Percentiles rank a stretch among this genome's conserved stretches.
phyloP scores from a whole-genome alignment of 2,888 invertebrate species.

The Dexiosoma caninum region DNA sequence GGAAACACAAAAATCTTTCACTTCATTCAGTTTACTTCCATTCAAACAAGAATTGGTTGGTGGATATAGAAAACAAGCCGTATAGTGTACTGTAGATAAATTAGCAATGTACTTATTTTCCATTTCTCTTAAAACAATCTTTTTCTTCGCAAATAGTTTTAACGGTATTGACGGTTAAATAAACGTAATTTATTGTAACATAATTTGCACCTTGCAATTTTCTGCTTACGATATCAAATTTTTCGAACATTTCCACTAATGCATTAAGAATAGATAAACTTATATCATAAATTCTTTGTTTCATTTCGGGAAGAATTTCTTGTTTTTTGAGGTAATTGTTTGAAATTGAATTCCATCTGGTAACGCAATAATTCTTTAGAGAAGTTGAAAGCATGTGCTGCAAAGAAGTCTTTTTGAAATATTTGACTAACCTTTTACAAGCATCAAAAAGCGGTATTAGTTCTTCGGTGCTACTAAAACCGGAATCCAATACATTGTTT shows the following conservation, averaged over 20 bases:
- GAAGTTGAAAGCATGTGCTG: conserved; percentile 23
- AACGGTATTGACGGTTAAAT: no score
- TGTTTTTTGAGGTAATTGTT: conserved; percentile 16
- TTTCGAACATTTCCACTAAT: conserved; percentile 39
- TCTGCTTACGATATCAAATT: conserved; percentile 26
- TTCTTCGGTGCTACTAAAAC: conserved; percentile 30
- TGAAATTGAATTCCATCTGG: conserved; percentile 44
- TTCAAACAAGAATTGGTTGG: conserved; percentile 32
- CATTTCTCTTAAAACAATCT: conserved; percentile 24
- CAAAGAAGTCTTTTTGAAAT: conserved; percentile 43
- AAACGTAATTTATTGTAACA: no score
- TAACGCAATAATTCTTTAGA: conserved; percentile 30
- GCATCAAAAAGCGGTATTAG: conserved; percentile 30
- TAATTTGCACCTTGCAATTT: no score
- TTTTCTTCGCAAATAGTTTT: no score
- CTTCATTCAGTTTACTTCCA: no score
- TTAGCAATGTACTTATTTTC: conserved; percentile 28
- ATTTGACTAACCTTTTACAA: conserved; percentile 33
- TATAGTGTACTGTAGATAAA: conserved; percentile 34
- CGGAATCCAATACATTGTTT: conserved; percentile 41
- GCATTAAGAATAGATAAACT: conserved; percentile 20
- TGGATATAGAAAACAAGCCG: conserved; percentile 42
- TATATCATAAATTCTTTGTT: conserved; percentile 27
- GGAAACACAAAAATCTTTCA: conserved; percentile 26
- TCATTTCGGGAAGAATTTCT: conserved; percentile 33